Evolutionary conservation across 2,113 vertebrate genomes (phyloP).

Genomic region (Fulica atra): DNA sequence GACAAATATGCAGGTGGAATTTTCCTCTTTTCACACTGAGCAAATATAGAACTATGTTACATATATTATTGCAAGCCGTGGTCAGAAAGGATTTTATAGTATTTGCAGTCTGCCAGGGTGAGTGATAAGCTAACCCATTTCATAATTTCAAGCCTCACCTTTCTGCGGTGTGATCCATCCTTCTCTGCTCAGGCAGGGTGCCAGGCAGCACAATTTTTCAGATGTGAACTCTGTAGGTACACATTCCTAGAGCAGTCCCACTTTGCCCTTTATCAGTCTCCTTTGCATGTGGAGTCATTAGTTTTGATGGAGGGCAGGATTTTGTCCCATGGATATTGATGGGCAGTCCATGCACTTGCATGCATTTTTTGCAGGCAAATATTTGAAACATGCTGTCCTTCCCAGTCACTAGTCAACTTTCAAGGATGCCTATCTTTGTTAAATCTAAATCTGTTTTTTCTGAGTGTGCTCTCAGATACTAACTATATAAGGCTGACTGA

Average conservation of each 20-base stretch:
- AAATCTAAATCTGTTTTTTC: neutral
- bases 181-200: neutral
- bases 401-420: neutral
- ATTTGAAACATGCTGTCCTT: neutral
- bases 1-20: neutral
- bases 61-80: neutral
- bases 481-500: neutral
- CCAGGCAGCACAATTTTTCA: neutral
- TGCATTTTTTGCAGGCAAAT: neutral
- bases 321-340: neutral
- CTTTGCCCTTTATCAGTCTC: neutral
- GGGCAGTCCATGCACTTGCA: neutral
- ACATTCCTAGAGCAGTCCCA: neutral
- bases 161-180: neutral
- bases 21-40: neutral
- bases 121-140: slow-evolving; percentile 28
- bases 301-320: neutral
- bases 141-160: slow-evolving; percentile 3
- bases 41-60: neutral
- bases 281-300: neutral
- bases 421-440: neutral
- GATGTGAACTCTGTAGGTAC: neutral
- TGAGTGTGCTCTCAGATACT: neutral
- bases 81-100: neutral
- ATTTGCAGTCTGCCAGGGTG: neutral